Evolutionary conservation across 1,140 invertebrate species (phyloP), one percentile per base, ranked within the genome.

Genomic region (Pseudomyrmex dendroicus): DNA sequence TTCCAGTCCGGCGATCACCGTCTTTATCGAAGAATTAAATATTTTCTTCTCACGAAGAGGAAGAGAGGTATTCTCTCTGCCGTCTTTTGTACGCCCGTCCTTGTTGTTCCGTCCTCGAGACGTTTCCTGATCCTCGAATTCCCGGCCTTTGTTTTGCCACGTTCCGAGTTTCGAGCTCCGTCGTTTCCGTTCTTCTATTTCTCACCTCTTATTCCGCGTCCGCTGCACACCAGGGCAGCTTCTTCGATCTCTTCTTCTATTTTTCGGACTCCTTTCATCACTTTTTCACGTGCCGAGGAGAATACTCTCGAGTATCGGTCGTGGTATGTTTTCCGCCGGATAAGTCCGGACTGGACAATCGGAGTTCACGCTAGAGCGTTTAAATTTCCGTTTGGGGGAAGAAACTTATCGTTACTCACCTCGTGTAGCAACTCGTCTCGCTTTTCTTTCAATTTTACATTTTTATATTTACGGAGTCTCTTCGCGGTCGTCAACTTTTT

Each of bases 21-120:
- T 22, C 15, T 78, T 70, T 63, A 46, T 62, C 48, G 56, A 59
- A 66, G 52, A 63, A 80, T 87, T 82, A 82, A 87, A 88, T 88
- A 82, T 85, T 85, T 87, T 84, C 66, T 86, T 67, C 76, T 48
- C 17, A 10, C 22, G 44, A 48, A 73, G 25, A 15, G 67, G 64
- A 35, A 35, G 35, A 35, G 4, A 5, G 0, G 35, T 35, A 35
- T 35, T 35, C 80, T 68, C 70, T 15, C 35, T 12, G 15, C 22
- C 48, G 17, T 68, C 76, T 87, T 87, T 84, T 82, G 22, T 80
- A 66, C 46, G 7, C 46, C 35, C 12, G 22, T 64, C 59, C 25
- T 72, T 22, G 20, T 54, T 63, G 61, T 20, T 62, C 76, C 70
- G 12, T 84, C 50, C 63, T 48, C 54, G 17, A 74, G 63, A 67